Evolutionary conservation across 2,888 invertebrate genomes (phyloP).

Genomic region (Hoplodrina blanda): DNA sequence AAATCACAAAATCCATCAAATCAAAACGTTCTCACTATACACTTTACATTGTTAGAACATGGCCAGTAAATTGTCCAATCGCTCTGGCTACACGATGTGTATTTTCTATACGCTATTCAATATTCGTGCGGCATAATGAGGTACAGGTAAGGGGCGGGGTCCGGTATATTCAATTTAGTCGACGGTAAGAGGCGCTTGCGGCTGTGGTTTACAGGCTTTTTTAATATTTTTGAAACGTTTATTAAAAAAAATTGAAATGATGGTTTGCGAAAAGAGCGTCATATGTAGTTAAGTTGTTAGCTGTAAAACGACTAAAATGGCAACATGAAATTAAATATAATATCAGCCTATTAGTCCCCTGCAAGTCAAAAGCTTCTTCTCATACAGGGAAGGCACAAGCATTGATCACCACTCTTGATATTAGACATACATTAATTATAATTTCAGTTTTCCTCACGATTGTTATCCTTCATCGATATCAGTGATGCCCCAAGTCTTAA

Average conservation of each 20-base stretch:
- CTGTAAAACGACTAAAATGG: no score
- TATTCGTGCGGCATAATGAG: constrained; percentile 63
- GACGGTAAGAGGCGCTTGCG: constrained; percentile 43
- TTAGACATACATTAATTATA: no score
- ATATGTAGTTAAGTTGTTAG: no score
- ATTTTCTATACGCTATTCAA: constrained; percentile 63
- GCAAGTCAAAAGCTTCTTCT: no score
- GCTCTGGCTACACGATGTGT: constrained; percentile 47
- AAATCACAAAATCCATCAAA: constrained; percentile 17
- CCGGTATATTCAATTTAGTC: constrained; percentile 62
- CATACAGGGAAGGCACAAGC: no score
- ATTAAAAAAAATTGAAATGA: background rate
- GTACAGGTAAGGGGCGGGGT: constrained; percentile 73
- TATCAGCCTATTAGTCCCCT: no score
- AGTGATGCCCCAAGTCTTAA: no score
- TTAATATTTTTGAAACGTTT: background rate
- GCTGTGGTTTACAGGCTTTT: constrained; percentile 31
- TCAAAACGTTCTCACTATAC: constrained; percentile 21
- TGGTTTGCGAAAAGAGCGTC: no score
- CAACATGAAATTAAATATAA: no score
- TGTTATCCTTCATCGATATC: no score
- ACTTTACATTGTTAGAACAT: constrained; percentile 34
- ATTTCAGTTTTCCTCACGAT: no score
- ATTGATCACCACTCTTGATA: no score
- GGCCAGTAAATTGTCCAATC: constrained; percentile 56